phyloP scores from a whole-genome alignment of 1,140 invertebrate species.

The Achatina immaculata region DNA sequence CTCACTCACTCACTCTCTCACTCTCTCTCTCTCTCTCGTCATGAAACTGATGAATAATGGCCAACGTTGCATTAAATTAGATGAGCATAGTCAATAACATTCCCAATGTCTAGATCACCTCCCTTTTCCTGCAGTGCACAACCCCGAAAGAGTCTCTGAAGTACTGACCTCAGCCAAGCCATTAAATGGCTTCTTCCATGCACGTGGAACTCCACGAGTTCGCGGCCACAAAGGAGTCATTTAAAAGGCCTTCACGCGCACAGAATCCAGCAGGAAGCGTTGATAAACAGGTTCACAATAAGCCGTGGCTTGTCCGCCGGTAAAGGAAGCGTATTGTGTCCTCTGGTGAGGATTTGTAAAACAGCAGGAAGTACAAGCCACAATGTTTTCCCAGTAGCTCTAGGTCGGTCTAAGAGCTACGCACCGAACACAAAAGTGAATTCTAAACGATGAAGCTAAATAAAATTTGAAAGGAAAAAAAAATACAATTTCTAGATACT shows the following conservation, averaged over 20 bases:
- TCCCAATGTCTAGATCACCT: background rate
- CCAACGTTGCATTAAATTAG: no score
- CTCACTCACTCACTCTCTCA: no score
- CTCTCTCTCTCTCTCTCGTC: no score
- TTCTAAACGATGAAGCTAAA: background rate
- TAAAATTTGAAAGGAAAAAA: no score
- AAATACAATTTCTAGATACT: constrained; percentile 4
- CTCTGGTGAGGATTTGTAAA: background rate
- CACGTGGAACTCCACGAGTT: background rate
- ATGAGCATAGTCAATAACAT: no score
- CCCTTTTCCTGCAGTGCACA: background rate
- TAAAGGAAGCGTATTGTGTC: constrained; percentile 12
- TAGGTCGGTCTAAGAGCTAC: background rate
- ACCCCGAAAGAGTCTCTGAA: background rate
- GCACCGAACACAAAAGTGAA: background rate
- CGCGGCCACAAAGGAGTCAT: background rate
- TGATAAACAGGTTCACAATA: background rate
- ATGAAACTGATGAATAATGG: no score
- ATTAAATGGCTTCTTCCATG: background rate
- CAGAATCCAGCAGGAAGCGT: background rate
- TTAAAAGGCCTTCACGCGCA: background rate
- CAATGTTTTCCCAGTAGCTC: background rate
- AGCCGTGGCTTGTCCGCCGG: background rate
- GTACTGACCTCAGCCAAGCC: background rate
- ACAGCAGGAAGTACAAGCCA: background rate